phyloP scores from a whole-genome alignment of 2,113 vertebrate species.

The Mastomys natalensis region DNA sequence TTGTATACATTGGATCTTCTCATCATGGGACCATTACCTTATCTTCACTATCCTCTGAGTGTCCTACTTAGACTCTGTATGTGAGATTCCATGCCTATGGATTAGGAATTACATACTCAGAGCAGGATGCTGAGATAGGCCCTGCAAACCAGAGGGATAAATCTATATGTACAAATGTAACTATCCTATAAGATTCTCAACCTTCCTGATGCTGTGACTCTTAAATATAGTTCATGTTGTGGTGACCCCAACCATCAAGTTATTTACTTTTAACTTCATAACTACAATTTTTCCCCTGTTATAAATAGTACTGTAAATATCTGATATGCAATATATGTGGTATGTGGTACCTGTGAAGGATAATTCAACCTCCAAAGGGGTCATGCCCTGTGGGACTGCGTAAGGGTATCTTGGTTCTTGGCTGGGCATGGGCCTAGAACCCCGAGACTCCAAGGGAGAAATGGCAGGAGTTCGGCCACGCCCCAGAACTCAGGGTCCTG shows the following conservation, averaged over 20 bases:
- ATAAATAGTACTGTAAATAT: background rate
- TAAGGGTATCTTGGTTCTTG: no score
- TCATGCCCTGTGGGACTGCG: no score
- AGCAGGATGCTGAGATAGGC: background rate
- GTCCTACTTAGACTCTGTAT: background rate
- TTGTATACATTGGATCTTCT: background rate
- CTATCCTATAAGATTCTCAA: background rate
- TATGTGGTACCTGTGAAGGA: background rate
- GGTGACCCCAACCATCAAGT: background rate
- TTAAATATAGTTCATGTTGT: background rate
- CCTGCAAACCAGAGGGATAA: background rate
- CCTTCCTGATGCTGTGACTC: background rate
- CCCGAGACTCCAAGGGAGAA: no score
- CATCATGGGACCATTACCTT: rapidly evolving
- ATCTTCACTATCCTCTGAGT: background rate
- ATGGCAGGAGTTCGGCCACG: no score
- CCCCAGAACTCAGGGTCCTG: no score
- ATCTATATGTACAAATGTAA: background rate
- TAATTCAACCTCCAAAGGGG: background rate
- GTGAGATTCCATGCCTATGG: background rate
- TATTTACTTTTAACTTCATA: background rate
- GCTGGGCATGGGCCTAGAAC: no score
- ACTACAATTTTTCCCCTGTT: background rate
- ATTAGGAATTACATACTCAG: background rate
- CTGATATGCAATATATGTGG: background rate